Evolutionary conservation across 2,113 vertebrate species (phyloP).

Genomic region (Tragelaphus strepsiceros): DNA sequence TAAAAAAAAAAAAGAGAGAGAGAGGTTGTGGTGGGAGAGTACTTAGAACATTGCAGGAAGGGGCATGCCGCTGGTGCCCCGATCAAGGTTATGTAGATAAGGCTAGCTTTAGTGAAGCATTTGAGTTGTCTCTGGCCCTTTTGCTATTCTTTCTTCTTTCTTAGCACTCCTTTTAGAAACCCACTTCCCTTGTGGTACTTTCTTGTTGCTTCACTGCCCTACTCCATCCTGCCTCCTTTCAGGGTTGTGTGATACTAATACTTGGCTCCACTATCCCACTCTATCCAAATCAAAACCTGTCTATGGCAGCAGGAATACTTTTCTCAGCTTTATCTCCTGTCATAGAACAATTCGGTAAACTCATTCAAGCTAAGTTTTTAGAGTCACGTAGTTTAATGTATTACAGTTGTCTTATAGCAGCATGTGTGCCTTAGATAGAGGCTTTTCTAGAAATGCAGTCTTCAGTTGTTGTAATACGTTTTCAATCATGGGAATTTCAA

Average conservation of each 20-base stretch:
- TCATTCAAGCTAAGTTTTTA: neutral
- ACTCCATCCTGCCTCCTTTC: neutral
- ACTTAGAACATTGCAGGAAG: constrained; percentile 63
- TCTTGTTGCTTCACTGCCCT: neutral
- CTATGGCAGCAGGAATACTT: neutral
- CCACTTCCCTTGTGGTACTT: constrained; percentile 26
- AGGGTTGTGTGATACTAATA: neutral
- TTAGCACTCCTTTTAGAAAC: constrained; percentile 19
- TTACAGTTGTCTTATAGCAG: neutral
- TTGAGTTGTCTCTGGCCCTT: neutral
- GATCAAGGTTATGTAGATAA: constrained; percentile 33
- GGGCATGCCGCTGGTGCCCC: constrained; percentile 6
- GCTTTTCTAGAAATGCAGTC: neutral
- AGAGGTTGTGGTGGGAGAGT: constrained; percentile 43
- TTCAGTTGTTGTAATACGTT: neutral
- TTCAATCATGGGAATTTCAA: neutral
- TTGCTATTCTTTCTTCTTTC: neutral
- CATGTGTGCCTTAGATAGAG: neutral
- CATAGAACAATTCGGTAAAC: neutral
- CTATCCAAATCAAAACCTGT: neutral
- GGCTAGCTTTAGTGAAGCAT: neutral
- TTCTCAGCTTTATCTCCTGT: neutral
- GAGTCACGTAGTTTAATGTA: neutral
- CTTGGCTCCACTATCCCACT: neutral
- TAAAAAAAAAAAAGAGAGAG: constrained; percentile 10